These are phyloP conservation scores for Scaptomyza flava DNA, from an alignment of 2,888 invertebrate genomes.

Conservation along the genomic window DNA sequence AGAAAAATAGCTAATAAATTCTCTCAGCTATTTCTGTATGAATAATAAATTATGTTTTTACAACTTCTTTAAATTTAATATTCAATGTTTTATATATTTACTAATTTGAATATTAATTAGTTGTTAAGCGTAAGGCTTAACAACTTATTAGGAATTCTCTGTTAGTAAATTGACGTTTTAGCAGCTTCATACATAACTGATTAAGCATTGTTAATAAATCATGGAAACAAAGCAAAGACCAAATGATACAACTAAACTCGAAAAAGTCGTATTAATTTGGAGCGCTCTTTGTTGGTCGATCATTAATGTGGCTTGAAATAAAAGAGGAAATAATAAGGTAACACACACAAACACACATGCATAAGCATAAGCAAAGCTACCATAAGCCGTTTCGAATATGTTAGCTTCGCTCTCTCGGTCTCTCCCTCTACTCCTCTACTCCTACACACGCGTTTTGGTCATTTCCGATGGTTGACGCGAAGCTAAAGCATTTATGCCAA, in stretches of 20 bases:
- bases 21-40: not conserved
- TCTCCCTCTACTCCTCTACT: not conserved
- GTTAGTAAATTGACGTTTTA: not conserved
- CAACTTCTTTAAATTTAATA: not conserved
- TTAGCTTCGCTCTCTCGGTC: slow-evolving; percentile 5
- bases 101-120: not conserved
- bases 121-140: not conserved
- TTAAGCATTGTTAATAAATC: slow-evolving; percentile 19
- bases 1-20: not conserved
- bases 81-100: not conserved
- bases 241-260: slow-evolving; percentile 5
- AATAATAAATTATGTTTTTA: not conserved
- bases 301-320: slow-evolving; percentile 21
- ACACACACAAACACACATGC: slow-evolving; percentile 6
- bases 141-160: too few relatives aligned
- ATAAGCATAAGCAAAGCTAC: slow-evolving; percentile 10
- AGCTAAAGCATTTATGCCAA: slow-evolving; percentile 60
- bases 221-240: slow-evolving; percentile 8
- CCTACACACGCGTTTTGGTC: slow-evolving; percentile 27
- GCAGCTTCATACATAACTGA: slow-evolving; percentile 11
- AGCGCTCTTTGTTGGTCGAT: slow-evolving; percentile 25
- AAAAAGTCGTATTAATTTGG: slow-evolving; percentile 51
- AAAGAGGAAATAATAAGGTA: slow-evolving; percentile 15
- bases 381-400: slow-evolving; percentile 45
- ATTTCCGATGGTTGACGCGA: slow-evolving; percentile 50